Conservation (phyloP, 1,140 invertebrate genomes). For the Adoxophyes honmai region DNA sequence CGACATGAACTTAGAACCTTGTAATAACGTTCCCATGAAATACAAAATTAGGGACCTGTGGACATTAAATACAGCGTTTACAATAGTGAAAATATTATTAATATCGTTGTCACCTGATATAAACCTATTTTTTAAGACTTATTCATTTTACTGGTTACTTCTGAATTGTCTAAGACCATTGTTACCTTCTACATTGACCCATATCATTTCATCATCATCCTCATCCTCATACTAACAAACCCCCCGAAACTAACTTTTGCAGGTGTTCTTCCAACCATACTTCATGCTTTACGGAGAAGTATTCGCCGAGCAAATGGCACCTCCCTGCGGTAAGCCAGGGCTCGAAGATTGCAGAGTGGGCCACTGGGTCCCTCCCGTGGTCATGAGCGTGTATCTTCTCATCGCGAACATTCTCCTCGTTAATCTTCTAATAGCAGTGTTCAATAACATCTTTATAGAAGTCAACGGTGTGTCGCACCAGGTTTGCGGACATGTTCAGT, state of each 20-base stretch:
- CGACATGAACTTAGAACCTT: too few species aligned
- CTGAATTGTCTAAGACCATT: too few species aligned
- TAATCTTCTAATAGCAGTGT: constrained; percentile 97
- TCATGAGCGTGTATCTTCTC: constrained; percentile 97
- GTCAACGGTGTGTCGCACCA: constrained; percentile 96
- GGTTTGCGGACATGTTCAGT: constrained; percentile 62
- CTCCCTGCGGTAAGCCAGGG: constrained; percentile 84
- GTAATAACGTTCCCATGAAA: too few species aligned
- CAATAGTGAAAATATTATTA: too few species aligned
- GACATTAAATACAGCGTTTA: too few species aligned
- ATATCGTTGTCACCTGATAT: too few species aligned
- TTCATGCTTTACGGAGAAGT: constrained; percentile 99
- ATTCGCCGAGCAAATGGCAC: constrained; percentile 95
- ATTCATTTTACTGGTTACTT: too few species aligned
- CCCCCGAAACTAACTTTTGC: constrained; percentile 42
- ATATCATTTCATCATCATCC: too few species aligned
- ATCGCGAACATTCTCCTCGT: constrained; percentile 98
- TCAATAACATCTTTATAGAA: constrained; percentile 98
- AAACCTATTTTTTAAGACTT: too few species aligned
- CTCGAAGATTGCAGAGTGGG: constrained; percentile 88
- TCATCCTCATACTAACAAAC: constrained; percentile 20
- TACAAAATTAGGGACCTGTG: too few species aligned
- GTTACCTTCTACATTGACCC: too few species aligned
- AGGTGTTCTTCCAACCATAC: constrained; percentile 97
- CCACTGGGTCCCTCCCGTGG: constrained; percentile 94